Conservation (phyloP, 2,888 invertebrate species). For the Idaea dimidiata region DNA sequence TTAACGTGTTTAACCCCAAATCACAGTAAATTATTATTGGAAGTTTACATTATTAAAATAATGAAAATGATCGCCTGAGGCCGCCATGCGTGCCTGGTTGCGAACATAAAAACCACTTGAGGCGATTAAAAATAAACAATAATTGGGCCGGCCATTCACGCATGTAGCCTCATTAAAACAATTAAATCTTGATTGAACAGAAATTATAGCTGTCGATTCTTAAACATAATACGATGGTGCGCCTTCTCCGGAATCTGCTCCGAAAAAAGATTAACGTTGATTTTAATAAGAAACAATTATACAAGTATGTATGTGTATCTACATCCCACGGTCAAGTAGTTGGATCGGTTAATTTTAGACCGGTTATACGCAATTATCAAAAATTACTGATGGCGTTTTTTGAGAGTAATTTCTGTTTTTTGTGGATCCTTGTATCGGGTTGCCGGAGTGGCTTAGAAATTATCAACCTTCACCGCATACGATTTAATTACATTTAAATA, state of each 20-base stretch:
- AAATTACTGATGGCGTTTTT: constrained; percentile 74
- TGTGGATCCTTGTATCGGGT: constrained; percentile 42
- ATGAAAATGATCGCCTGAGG: constrained; percentile 78
- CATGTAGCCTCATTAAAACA: constrained; percentile 81
- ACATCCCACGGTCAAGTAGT: constrained; percentile 76
- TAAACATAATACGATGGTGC: constrained; percentile 77
- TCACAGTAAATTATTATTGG: constrained; percentile 81
- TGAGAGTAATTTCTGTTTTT: constrained; percentile 63
- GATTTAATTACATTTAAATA: constrained; percentile 6
- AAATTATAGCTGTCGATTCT: constrained; percentile 82
- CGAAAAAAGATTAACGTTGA: constrained; percentile 78
- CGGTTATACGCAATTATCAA: constrained; percentile 75
- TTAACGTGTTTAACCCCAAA: constrained; percentile 80
- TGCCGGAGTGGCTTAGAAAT: constrained; percentile 34
- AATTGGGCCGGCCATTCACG: constrained; percentile 80
- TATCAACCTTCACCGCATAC: constrained; percentile 28
- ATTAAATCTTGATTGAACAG: constrained; percentile 82
- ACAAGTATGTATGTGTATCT: constrained; percentile 68
- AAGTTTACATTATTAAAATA: constrained; percentile 81
- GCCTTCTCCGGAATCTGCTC: constrained; percentile 71
- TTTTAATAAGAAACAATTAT: constrained; percentile 81
- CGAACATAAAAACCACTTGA: constrained; percentile 79
- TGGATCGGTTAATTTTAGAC: constrained; percentile 63
- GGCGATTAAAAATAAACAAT: constrained; percentile 82
- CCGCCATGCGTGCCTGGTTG: constrained; percentile 75